Evolutionary conservation across 2,113 vertebrate species (phyloP), one percentile per base, ranked within the genome.

Genomic region (Elachura formosa): DNA sequence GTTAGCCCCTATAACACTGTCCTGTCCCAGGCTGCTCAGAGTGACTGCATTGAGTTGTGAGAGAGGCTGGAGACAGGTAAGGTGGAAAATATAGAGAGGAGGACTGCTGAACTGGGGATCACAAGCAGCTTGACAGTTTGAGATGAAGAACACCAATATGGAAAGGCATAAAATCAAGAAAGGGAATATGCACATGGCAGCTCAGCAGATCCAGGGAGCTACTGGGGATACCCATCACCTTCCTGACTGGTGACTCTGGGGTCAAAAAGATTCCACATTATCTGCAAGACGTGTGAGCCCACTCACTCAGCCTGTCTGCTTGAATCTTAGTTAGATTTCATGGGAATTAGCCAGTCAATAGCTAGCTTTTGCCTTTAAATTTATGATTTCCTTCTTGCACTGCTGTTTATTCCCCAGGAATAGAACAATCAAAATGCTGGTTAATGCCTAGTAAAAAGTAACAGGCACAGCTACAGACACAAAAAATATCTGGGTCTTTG

Each of bases 41-140:
- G 38, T n/a, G n/a, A 33, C 45, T 6, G 13, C 51, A n/a, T n/a
- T 2, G 22, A 21, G 63, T 2, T 19, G 20, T 4, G 75, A 25
- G 19, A 76, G n/a, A 25, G 36, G 3, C 54, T 71, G 25, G 2
- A 28, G 61, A 43, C 52, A n/a, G 51, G 7, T 1, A 20, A 11
- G 5, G 52, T 22, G 80, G 40, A 33, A 56, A 41, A 40, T 0
- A 41, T 0, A 5, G n/a, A 72, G 12, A 71, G 25, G 43, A 63
- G 20, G 26, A 23, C 3, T 43, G 68, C 48, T 61, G 45, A 20
- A 29, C 31, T 29, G 23, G 38, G 54, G 45, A 29, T 12, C 23
- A 16, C 0, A 0, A 61, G 56, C 12, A 59, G 28, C 48, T 79
- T 2, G 1, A 20, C 41, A 56, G 62, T 9, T 6, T 36, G 28